phyloP scores from a whole-genome alignment of 2,113 vertebrate genomes.

The Tachycineta bicolor region DNA sequence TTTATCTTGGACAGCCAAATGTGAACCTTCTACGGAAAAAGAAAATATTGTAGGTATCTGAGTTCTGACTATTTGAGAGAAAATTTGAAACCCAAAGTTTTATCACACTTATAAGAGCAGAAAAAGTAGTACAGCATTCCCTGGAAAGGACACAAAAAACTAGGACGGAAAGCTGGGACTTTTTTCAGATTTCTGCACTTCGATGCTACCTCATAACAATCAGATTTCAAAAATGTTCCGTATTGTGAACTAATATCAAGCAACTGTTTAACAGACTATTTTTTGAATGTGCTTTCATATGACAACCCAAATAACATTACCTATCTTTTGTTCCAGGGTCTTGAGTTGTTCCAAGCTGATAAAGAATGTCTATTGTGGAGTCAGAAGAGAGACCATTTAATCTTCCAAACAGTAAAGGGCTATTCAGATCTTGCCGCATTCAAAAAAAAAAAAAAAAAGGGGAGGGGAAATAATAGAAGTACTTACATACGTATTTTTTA shows the following conservation, averaged over 20 bases:
- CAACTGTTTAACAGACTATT: background rate
- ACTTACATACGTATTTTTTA: constrained; percentile 33
- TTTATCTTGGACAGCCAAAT: background rate
- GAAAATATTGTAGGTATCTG: background rate
- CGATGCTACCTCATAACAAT: background rate
- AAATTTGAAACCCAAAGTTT: background rate
- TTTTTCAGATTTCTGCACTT: background rate
- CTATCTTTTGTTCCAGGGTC: constrained; percentile 97
- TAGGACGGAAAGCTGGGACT: background rate
- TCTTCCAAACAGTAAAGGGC: constrained; percentile 95
- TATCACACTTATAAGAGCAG: background rate
- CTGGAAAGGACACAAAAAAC: background rate
- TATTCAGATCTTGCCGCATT: constrained; percentile 89
- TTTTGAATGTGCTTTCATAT: background rate
- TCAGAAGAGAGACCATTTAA: constrained; percentile 98
- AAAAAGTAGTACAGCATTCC: background rate
- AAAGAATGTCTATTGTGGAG: constrained; percentile 98
- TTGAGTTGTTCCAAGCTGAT: constrained; percentile 97
- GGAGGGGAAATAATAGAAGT: constrained; percentile 36
- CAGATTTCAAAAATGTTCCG: background rate
- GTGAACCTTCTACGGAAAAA: background rate
- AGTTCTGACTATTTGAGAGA: background rate
- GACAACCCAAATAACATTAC: constrained; percentile 72
- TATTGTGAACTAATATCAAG: background rate
- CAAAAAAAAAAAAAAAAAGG: background rate